Evolutionary conservation across 2,113 vertebrate genomes (phyloP).

Genomic region (Ageneiosus marmoratus): DNA sequence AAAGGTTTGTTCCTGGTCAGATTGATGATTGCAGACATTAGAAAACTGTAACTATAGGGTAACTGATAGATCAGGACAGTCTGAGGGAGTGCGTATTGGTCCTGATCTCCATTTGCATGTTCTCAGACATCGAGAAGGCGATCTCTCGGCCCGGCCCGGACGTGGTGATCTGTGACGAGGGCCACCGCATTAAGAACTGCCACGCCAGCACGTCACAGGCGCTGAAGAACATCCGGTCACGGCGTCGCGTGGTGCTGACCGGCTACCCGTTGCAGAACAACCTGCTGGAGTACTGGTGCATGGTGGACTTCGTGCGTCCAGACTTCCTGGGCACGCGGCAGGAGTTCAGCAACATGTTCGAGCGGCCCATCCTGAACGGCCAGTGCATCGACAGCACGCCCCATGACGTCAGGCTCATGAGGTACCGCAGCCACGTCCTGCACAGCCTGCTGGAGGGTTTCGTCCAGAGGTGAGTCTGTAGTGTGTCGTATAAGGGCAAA

Average conservation of each 20-base stretch:
- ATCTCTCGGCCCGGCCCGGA: constrained; percentile 92
- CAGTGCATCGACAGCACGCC: constrained; percentile 97
- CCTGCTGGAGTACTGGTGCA: constrained; percentile 98
- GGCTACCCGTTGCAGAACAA: constrained; percentile 98
- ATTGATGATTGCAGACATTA: too few species aligned
- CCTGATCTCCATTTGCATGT: constrained; percentile 60
- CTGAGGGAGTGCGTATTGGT: neutral
- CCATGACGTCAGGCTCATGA: constrained; percentile 93
- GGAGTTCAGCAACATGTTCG: constrained; percentile 99
- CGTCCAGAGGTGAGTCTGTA: constrained; percentile 87
- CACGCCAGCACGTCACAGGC: constrained; percentile 97
- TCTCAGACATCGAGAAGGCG: constrained; percentile 89
- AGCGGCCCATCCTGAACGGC: constrained; percentile 95
- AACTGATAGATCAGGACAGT: too few species aligned
- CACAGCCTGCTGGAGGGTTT: constrained; percentile 98
- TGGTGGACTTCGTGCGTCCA: constrained; percentile 97
- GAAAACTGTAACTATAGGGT: neutral
- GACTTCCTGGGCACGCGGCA: constrained; percentile 96
- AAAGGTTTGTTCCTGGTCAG: constrained; percentile 81
- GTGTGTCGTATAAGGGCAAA: neutral
- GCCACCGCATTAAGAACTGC: constrained; percentile 98
- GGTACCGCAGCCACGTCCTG: constrained; percentile 96
- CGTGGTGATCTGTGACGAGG: constrained; percentile 97
- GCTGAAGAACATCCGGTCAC: constrained; percentile 94
- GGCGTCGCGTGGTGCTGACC: constrained; percentile 91